Percentiles rank a stretch among this genome's conserved stretches.
Evolutionary conservation across 2,888 invertebrate genomes (phyloP).

Genomic region (Brachypalpus laphriformis): DNA sequence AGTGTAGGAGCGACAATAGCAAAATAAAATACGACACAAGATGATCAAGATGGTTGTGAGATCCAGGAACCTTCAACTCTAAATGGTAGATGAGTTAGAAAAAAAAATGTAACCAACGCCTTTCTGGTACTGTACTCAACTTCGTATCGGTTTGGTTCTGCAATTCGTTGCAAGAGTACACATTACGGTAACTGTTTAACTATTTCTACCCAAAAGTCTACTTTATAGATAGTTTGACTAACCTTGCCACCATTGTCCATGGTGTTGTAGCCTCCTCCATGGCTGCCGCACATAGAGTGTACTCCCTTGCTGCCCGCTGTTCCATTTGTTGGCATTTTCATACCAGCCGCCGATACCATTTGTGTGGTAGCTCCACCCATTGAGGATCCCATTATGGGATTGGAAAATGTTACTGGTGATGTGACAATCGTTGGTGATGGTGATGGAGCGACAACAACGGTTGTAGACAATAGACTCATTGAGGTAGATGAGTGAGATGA

Average conservation of each 20-base stretch:
- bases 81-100: too few species aligned
- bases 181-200: background rate
- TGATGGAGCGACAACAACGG: slow-evolving; percentile 56
- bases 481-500: slow-evolving; percentile 63
- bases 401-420: slow-evolving; percentile 54
- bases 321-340: slow-evolving; percentile 19
- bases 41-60: too few species aligned
- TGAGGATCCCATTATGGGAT: slow-evolving; percentile 32
- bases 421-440: slow-evolving; percentile 50
- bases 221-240: background rate
- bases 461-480: slow-evolving; percentile 61
- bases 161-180: background rate
- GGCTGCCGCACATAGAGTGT: background rate
- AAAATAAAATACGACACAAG: too few species aligned
- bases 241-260: slow-evolving; percentile 26
- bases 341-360: slow-evolving; percentile 4
- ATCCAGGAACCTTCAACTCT: too few species aligned
- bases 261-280: slow-evolving; percentile 42
- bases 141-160: background rate
- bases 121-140: background rate
- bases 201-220: slow-evolving; percentile 5
- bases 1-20: too few species aligned
- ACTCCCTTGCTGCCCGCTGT: slow-evolving; percentile 10
- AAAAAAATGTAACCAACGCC: too few species aligned
- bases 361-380: slow-evolving; percentile 33